A percentile compares a stretch with the other conserved stretches of the same genome.
Evolutionary conservation across 2,888 invertebrate genomes (phyloP).

Genomic region (Lypha dubia): DNA sequence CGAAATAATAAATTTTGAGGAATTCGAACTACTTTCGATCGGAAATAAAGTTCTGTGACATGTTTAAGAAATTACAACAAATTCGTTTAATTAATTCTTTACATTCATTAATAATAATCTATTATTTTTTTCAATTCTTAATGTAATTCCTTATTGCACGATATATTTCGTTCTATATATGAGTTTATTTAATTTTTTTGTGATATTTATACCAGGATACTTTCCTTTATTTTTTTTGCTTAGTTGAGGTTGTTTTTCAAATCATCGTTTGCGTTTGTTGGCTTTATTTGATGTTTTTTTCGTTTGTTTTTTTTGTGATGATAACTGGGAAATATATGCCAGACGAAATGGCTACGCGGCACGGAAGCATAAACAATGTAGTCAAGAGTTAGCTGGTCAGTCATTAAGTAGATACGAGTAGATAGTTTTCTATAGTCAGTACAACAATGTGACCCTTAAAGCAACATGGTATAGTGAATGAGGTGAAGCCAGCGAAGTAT

Average conservation of each 20-base stretch:
- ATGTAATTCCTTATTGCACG: constrained; percentile 6
- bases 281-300: constrained; percentile 15
- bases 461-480: constrained; percentile 7
- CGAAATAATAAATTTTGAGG: too few relatives aligned
- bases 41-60: too few relatives aligned
- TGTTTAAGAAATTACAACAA: not conserved
- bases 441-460: constrained; percentile 34
- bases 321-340: constrained; percentile 63
- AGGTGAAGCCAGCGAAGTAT: not conserved
- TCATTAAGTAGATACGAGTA: constrained; percentile 56
- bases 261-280: constrained; percentile 56
- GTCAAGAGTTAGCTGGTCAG: constrained; percentile 63
- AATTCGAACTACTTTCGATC: too few relatives aligned
- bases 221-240: constrained; percentile 27
- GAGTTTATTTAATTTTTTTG: constrained; percentile 17
- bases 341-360: constrained; percentile 69
- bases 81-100: not conserved
- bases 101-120: not conserved
- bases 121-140: not conserved
- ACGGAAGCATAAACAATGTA: constrained; percentile 57
- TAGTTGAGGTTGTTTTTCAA: constrained; percentile 24
- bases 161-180: constrained; percentile 14
- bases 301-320: not conserved
- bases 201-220: constrained; percentile 36
- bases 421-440: constrained; percentile 42